phyloP scores from a whole-genome alignment of 1,140 invertebrate genomes.

The Zaprionus inermis region DNA sequence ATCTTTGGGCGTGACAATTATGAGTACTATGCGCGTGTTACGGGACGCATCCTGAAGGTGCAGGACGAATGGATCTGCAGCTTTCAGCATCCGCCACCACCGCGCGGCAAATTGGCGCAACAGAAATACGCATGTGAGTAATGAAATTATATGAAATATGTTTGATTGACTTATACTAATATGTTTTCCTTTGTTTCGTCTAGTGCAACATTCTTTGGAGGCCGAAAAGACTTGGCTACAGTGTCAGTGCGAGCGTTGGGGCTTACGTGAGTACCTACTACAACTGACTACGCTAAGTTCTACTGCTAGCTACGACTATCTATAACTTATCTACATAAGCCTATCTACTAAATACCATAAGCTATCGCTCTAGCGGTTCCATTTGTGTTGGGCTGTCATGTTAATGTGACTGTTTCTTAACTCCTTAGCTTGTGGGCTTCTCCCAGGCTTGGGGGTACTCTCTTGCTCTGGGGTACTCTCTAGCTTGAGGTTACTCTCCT shows the following conservation, averaged over 20 bases:
- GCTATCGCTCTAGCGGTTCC: not conserved
- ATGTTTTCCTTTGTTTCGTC: not conserved
- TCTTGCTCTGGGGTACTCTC: slow-evolving; percentile 16
- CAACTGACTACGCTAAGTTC: not conserved
- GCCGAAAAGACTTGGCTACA: slow-evolving; percentile 95
- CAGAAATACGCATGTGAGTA: slow-evolving; percentile 89
- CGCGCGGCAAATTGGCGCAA: slow-evolving; percentile 84
- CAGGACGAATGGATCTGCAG: slow-evolving; percentile 98
- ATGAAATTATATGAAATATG: not conserved
- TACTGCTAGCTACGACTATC: not conserved
- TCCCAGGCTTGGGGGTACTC: slow-evolving; percentile 1
- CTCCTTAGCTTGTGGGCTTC: slow-evolving; percentile 2
- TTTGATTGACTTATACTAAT: not conserved
- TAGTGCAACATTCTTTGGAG: slow-evolving; percentile 93
- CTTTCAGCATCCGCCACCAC: slow-evolving; percentile 94
- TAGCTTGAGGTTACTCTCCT: not conserved
- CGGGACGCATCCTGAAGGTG: slow-evolving; percentile 95
- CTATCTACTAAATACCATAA: not conserved
- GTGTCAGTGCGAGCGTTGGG: slow-evolving; percentile 94
- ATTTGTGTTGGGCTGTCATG: slow-evolving; percentile 27
- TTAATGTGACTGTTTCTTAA: slow-evolving; percentile 30
- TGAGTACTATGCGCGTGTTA: slow-evolving; percentile 98
- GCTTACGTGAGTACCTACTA: slow-evolving; percentile 86
- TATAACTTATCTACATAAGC: not conserved
- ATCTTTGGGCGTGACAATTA: slow-evolving; percentile 98